Evolutionary conservation across 2,113 vertebrate species (phyloP), one percentile per base, ranked within the genome.

Genomic region (Prietella phreatophila): DNA sequence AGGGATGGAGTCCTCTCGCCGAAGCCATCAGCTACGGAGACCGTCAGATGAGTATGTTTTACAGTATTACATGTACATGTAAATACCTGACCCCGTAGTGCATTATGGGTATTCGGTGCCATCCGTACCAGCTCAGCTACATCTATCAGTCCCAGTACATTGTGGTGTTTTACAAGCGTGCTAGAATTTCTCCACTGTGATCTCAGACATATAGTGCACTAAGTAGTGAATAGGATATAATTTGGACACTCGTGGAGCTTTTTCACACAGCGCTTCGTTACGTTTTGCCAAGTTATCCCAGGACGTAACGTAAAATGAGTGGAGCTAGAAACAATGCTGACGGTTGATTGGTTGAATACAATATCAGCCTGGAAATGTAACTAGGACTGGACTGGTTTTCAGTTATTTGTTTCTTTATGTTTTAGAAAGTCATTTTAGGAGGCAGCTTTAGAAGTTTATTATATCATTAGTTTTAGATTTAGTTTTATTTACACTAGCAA

Each of bases 11-110:
- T 94, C 98, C 99, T 86, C 96, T 99, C 58, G 99, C 99, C 0
- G 99, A 99, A 95, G 99, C 99, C 94, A 99, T 99, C 94, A 99
- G 99, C 94, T 99, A 99, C 63, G 99, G 99, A 96, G 98, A 99
- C 91, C 95, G 99, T 92, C 98, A 99, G 93, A 99, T 99, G 98
- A 99, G 99, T 99, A 96, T 96, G 98, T 91, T 73, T 81, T 42
- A 5, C 30, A 2, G 39, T 39, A 25, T 56, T 60, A 25, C 30
- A 81, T 42, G 8, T 73, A 20, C 69, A 42, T 75, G 25, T 75
- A 47, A 25, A 53, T 33, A 33, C n/a, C 2, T 53, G 27, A 15
- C 13, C 4, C 11, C 13, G 42, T 50, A 73, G 20, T 78, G 75
- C 25, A 50, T 50, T n/a, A 33, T 30, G 17, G 25, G 42, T 55